Base-by-base conservation (phyloP, 2,888 invertebrate genomes). In the Amiota communis region DNA sequence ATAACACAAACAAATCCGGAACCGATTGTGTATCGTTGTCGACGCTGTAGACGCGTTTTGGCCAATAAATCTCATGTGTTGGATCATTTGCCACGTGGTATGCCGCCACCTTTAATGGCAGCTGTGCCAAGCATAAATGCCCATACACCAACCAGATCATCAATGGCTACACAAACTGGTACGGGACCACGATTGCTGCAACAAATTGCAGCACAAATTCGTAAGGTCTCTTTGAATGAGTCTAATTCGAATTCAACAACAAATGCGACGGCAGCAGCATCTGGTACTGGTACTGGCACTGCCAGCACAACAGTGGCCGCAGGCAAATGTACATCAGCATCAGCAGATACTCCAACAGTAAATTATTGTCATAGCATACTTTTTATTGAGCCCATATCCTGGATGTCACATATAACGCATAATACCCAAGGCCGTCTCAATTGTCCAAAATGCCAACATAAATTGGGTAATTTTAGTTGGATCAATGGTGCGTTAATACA, bases 401-500 rank as follows among this genome's bases (percentile, higher is more conserved):
- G 98, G 97, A 97, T 97, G 97, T 91, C 91, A 69, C 92, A 93
- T 82, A 93, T 95, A 64, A 91, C 92, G 57, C 92, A 93, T 81
- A 92, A 91, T 73, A 91, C 94, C 13, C 93, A 95, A 84, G 97
- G 97, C 56, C 97, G 97, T 90, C 91, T 98, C 76, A 92, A 94
- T 89, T 95, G 97, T 89, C 96, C 97, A 65, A 95, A 96, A 88
- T 97, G 97, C 87, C 91, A 91, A 74, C 93, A 93, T 75, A 97
- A 97, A 90, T 91, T 97, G 75, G 98, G 97, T 47, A 96, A 95
- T 74, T 97, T 95, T 88, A 96, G 95, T 88, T 97, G 97, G 98
- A 92, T 95, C 74, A 95, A 94, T 93, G 96, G 95, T 94, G 78
- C 11, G 75, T 68, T 61, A 36, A 63, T 23, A 23, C 23, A 23